phyloP scores from a whole-genome alignment of 1,140 invertebrate species.

The Trinorchestia longiramus region DNA sequence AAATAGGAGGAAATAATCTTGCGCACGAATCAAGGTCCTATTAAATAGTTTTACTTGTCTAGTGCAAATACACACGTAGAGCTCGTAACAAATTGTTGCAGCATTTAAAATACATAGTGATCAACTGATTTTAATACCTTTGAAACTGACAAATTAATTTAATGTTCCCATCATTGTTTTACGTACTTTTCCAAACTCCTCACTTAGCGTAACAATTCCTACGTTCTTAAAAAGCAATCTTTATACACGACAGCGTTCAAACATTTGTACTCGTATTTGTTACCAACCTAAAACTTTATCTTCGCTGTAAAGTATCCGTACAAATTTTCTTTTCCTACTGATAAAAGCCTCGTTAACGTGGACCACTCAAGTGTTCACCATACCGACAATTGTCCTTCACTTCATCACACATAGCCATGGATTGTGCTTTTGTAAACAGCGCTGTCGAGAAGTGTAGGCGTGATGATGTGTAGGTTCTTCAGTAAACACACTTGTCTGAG shows the following conservation, averaged over 20 bases:
- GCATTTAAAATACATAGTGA: too few relatives aligned
- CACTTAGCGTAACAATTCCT: background rate
- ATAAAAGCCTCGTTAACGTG: background rate
- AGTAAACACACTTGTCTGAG: background rate
- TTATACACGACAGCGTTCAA: background rate
- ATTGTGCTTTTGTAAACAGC: too few relatives aligned
- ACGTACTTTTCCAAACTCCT: background rate
- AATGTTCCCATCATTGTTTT: too few relatives aligned
- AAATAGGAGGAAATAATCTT: too few relatives aligned
- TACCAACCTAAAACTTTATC: background rate
- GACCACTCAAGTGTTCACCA: background rate
- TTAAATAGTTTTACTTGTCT: too few relatives aligned
- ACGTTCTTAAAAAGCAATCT: background rate
- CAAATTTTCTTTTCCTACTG: background rate
- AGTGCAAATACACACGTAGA: too few relatives aligned
- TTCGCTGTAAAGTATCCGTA: background rate
- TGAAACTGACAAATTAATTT: too few relatives aligned
- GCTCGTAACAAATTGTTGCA: too few relatives aligned
- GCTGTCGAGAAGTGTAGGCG: background rate
- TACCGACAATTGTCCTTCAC: background rate
- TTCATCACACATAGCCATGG: too few relatives aligned
- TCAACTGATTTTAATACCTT: too few relatives aligned
- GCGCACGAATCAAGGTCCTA: too few relatives aligned
- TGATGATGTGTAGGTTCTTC: background rate
- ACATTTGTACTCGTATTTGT: background rate